These are phyloP conservation scores for Dinothrombium tinctorium DNA, from an alignment of 1,140 invertebrate species.

Conservation along the genomic window DNA sequence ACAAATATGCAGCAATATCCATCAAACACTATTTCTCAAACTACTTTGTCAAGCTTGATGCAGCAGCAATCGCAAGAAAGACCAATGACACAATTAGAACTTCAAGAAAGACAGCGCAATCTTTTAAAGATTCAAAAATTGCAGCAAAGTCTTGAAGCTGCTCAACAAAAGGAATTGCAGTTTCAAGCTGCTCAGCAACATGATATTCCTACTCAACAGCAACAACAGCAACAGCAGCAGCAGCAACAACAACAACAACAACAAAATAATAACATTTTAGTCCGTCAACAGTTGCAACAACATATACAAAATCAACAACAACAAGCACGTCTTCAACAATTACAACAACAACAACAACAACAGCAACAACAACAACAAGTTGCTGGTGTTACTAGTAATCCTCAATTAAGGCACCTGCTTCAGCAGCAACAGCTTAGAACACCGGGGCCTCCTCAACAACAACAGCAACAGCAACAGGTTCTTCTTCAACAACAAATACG, in stretches of 20 bases:
- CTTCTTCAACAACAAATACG: background rate
- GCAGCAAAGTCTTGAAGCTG: constrained; percentile 43
- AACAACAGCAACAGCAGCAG: constrained; percentile 8
- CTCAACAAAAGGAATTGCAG: constrained; percentile 49
- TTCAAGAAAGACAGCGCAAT: constrained; percentile 35
- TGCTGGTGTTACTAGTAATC: too few species aligned
- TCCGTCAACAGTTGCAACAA: constrained; percentile 7
- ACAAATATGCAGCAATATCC: too few species aligned
- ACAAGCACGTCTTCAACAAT: constrained; percentile 2
- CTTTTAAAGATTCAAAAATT: constrained; percentile 35
- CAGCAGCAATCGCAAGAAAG: too few species aligned
- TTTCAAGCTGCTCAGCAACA: constrained; percentile 29
- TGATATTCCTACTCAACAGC: background rate
- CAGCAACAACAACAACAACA: constrained; percentile 9
- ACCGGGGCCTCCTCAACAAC: background rate
- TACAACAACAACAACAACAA: constrained; percentile 9
- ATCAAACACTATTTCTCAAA: too few species aligned
- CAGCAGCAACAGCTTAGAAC: constrained; percentile 12
- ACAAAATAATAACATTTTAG: constrained; percentile 6
- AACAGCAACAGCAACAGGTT: constrained; percentile 9
- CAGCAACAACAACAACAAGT: constrained; percentile 11
- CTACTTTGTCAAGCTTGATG: too few species aligned
- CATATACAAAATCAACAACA: constrained; percentile 12
- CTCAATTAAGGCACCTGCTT: constrained; percentile 14
- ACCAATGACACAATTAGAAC: constrained; percentile 2